Base-by-base conservation (phyloP, 2,113 vertebrate genomes). In the Oplegnathus fasciatus region DNA sequence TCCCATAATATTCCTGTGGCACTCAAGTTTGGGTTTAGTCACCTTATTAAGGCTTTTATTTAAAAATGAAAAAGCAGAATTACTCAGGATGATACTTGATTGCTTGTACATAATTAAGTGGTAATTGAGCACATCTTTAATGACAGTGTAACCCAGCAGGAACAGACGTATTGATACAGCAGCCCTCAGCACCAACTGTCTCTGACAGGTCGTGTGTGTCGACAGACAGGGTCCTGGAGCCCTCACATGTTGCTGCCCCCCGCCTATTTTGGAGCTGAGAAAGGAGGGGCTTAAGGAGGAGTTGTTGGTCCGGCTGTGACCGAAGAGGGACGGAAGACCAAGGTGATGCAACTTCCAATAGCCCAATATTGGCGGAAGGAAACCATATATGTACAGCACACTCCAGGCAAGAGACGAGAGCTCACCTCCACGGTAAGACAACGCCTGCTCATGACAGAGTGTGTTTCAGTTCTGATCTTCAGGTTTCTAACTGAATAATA, bases 261-360 rank as follows among this genome's bases (percentile, higher is more conserved):
- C 42, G 4, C 26, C 24, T 62, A n/a, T 71, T 32, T 71, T 44
- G 32, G 65, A 57, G 68, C 55, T 40, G 10, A 82, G 55, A n/a
- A 68, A 80, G 88, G 89, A 80, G 89, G 88, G 54, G 75, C 86
- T 40, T 64, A 58, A 76, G 60, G 69, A 85, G 68, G 80, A 83
- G 46, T 65, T 3, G 55, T 46, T 78, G 69, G 50, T 34, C 58
- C 2, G 50, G 37, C 34, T 40, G 48, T 76, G 70, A 68, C 24
- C 60, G 62, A 72, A 28, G 52, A 28, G 44, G 17, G 69, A 58
- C 55, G 24, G 24, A 14, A 10, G 34, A 75, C 65, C 30, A 62
- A 82, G 65, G 87, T 93, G 91, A 91, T 88, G 92, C 86, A 91
- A 93, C 74, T 85, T 74, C 50, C 18, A 67, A 28, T 30, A 17